Base-by-base conservation (phyloP, 2,113 vertebrate species). In the Pedetes capensis region DNA sequence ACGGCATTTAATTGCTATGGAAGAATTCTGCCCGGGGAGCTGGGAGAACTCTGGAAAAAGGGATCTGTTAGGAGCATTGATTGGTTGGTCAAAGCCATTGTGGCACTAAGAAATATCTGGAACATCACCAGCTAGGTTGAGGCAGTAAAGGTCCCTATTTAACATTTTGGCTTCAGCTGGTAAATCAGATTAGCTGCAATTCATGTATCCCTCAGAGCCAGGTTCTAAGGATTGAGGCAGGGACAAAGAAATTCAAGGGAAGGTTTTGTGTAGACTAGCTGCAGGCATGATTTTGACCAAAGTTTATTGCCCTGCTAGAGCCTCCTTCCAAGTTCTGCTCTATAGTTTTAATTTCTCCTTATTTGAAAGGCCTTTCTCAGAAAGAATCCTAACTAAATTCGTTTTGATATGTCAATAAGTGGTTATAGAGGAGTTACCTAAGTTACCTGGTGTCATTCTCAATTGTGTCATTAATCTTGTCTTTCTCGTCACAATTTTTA, bases 361-460 rank as follows among this genome's bases (percentile, higher is more conserved):
- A 64, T 64, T 34, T 80, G n/a, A 87, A 90, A 93, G 55, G 6
- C 22, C 64, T 61, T 91, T 85, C 44, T 75, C 66, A 94, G 86
- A 87, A 93, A 80, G 76, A 75, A 53, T 59, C 20, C 78, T 59
- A 66, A 94, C 63, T 27, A 6, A 89, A 49, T 71, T 76, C 63
- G 44, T 53, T 51, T 49, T 84, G 34, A 44, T 59, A 71, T 17
- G 34, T 47, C 37, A 39, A 66, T 79, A 51, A 80, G 51, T 57
- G 17, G 34, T 47, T 37, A 85, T 10, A 57, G 75, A 49, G 47
- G 59, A 51, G 32, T 91, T 72, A 86, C 51, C 44, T 39, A 72
- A 66, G 55, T 91, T 42, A n/a, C 27, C n/a, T 55, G 32, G 18
- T 55, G 8, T 59, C 53, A 57, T 89, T 94, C 37, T 68, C 32